phyloP scores from a whole-genome alignment of 1,140 invertebrate species.

The Globodera rostochiensis region DNA sequence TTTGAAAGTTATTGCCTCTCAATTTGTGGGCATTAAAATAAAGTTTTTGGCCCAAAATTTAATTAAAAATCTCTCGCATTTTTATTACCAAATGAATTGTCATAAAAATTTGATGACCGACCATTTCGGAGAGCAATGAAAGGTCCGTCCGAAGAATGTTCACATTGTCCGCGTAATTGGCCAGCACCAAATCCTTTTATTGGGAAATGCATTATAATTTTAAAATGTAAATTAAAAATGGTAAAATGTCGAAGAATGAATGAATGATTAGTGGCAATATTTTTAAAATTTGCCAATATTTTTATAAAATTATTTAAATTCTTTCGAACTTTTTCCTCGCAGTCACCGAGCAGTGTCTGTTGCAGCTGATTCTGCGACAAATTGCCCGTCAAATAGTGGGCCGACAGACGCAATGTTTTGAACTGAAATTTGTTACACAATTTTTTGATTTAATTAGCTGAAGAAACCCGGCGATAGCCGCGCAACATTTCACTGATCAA shows the following conservation, averaged over 20 bases:
- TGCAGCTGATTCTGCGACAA: background rate
- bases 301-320: too few species aligned
- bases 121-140: constrained; percentile 43
- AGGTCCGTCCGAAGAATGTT: constrained; percentile 19
- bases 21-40: too few species aligned
- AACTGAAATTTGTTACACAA: background rate
- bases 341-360: background rate
- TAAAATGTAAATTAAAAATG: too few species aligned
- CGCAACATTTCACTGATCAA: constrained; percentile 45
- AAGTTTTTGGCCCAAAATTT: too few species aligned
- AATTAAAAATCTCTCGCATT: too few species aligned
- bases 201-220: constrained; percentile 8
- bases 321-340: background rate
- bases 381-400: constrained; percentile 22
- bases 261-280: too few species aligned
- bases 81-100: too few species aligned
- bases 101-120: constrained; percentile 10
- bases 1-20: too few species aligned
- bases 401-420: constrained; percentile 36
- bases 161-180: constrained; percentile 33
- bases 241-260: too few species aligned
- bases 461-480: constrained; percentile 28
- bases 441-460: background rate
- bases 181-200: constrained; percentile 28
- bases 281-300: too few species aligned